phyloP scores from a whole-genome alignment of 2,888 invertebrate species.

The Adineta ricciae region DNA sequence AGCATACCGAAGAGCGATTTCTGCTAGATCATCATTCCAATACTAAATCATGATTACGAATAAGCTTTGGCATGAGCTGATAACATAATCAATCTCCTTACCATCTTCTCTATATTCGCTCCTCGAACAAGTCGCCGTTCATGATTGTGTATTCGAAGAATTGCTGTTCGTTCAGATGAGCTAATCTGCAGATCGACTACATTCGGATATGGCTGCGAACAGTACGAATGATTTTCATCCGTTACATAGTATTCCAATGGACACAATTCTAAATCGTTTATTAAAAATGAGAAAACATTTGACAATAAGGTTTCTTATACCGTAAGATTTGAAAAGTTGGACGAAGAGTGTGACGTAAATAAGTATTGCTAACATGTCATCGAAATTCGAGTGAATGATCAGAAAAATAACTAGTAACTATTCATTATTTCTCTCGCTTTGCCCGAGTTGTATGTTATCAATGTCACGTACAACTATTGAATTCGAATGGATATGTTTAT shows the following conservation, averaged over 20 bases:
- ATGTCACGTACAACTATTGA: too few relatives aligned
- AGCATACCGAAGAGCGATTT: background rate
- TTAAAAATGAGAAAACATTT: too few relatives aligned
- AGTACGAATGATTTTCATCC: background rate
- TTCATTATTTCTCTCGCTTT: too few relatives aligned
- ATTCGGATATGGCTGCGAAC: background rate
- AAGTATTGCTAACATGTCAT: too few relatives aligned
- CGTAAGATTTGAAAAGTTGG: background rate
- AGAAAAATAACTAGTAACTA: too few relatives aligned
- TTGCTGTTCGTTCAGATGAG: background rate
- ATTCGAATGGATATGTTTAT: too few relatives aligned
- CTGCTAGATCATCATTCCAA: conserved; percentile 18
- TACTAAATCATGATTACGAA: background rate
- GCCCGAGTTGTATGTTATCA: too few relatives aligned
- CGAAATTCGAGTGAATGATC: too few relatives aligned
- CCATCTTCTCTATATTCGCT: background rate
- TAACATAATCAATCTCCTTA: background rate
- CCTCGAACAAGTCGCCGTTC: background rate
- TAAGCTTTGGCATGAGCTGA: too few relatives aligned
- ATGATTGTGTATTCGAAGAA: background rate
- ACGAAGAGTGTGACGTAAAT: background rate
- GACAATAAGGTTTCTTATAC: background rate
- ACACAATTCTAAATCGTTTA: background rate
- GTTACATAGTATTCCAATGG: background rate
- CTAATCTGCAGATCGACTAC: background rate